phyloP scores from a whole-genome alignment of 2,113 vertebrate genomes.

The Sprattus sprattus region DNA sequence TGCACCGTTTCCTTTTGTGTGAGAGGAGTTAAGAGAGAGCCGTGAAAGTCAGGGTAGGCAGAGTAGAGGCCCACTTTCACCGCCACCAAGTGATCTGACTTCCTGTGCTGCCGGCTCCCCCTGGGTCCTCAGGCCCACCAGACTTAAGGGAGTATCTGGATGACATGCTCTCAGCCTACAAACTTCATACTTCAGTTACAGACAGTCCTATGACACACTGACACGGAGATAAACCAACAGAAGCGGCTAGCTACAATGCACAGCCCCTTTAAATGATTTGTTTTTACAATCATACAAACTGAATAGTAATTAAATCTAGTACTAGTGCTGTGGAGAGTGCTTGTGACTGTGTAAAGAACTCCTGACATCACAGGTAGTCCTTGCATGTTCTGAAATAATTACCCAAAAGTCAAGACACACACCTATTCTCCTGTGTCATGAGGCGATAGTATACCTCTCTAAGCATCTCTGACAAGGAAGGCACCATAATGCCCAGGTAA shows the following conservation, averaged over 20 bases:
- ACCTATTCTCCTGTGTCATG: background rate
- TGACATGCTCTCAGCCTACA: background rate
- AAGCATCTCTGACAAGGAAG: too few relatives aligned
- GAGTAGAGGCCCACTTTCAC: constrained; percentile 15
- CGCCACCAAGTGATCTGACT: background rate
- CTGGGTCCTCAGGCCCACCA: constrained; percentile 35
- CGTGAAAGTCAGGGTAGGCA: background rate
- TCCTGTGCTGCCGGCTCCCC: constrained; percentile 51
- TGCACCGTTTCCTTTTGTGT: background rate
- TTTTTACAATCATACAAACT: background rate
- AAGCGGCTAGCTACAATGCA: background rate
- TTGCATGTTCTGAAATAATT: background rate
- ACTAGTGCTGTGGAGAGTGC: background rate
- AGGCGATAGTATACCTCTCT: too few relatives aligned
- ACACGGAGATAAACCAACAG: background rate
- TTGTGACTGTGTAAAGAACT: background rate
- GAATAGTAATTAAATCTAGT: background rate
- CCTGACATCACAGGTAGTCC: background rate
- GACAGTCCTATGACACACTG: background rate
- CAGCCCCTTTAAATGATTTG: background rate
- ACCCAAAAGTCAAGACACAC: background rate
- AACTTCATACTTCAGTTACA: background rate
- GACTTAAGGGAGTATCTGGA: background rate
- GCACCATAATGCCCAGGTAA: too few relatives aligned
- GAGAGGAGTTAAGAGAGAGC: background rate